A percentile compares a stretch with the other conserved stretches of the same genome.
Evolutionary conservation across 2,113 vertebrate species (phyloP).

Genomic region (Sisor rabdophorus): DNA sequence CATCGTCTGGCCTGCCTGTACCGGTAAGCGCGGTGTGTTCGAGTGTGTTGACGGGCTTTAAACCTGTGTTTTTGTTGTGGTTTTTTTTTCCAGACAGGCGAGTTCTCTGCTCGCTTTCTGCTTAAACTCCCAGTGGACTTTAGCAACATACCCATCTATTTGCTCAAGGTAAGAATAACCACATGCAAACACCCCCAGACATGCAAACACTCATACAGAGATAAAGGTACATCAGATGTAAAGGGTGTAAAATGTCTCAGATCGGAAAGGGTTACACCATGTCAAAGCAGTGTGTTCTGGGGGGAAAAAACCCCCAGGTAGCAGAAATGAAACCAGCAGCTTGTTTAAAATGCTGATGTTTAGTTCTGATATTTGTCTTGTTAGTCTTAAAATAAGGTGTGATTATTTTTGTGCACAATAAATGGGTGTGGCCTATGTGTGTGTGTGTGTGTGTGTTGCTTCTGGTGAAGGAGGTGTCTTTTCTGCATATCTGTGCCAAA

Average conservation of each 20-base stretch:
- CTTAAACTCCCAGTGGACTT: conserved; percentile 96
- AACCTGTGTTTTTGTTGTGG: conserved; percentile 44
- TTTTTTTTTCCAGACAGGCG: conserved; percentile 79
- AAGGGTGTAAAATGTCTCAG: neutral
- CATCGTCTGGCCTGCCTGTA: neutral
- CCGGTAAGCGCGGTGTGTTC: neutral
- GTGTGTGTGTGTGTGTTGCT: too few species aligned
- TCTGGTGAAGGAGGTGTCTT: neutral
- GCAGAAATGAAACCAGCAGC: too few species aligned
- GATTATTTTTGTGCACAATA: neutral
- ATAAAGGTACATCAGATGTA: neutral
- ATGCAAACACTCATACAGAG: neutral
- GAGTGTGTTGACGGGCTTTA: conserved; percentile 1
- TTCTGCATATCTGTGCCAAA: neutral
- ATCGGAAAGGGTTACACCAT: neutral
- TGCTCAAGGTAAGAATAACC: conserved; percentile 84
- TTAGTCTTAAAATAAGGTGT: neutral
- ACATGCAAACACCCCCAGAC: neutral
- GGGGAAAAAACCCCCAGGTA: too few species aligned
- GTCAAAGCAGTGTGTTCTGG: neutral
- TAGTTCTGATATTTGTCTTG: neutral
- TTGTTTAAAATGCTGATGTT: neutral
- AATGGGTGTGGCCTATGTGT: neutral
- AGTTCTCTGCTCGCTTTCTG: conserved; percentile 96
- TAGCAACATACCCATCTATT: conserved; percentile 95